Evolutionary conservation across 2,888 invertebrate genomes (phyloP), one percentile per base, ranked within the genome.

Genomic region (Bellardia bayeri): DNA sequence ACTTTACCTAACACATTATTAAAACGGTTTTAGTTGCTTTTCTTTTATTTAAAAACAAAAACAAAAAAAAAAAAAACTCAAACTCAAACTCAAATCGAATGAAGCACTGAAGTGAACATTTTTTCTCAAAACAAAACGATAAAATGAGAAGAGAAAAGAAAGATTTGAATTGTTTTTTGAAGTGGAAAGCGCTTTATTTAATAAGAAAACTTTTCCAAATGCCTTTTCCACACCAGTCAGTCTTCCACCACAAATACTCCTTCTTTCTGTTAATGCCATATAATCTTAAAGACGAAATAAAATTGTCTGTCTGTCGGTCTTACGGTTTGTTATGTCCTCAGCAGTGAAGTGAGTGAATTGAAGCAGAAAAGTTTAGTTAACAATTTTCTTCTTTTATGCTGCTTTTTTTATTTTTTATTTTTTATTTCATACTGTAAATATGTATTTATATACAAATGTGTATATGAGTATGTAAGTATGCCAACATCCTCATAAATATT

Each of bases 121-220:
- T 66, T 23, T 63, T 30, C 33, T 8, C n/a, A 49, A 80, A 63
- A n/a, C n/a, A 54, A 69, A 51, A 68, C 5, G 3, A 14, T 66
- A 58, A 71, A 63, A 42, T 37, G 37, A 7, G 61, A 30, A 5
- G 7, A 58, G 49, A 30, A 33, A 23, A 42, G 6, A 56, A 66
- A 49, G 16, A 64, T 84, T 82, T 81, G 16, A 69, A 79, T 85
- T 82, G 68, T 54, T 82, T 75, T 79, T 78, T 85, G 74, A 85
- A 85, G 84, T 84, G 87, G 81, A 84, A 87, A 85, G 78, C 81
- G 84, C 82, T 85, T 84, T 75, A 82, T 85, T 82, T 87, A 85
- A 87, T 87, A 87, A 84, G 82, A 82, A 84, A 85, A 84, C 74
- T 87, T 85, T 82, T 82, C 61, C n/a, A 11, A 9, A 11, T 76